Evolutionary conservation across 2,797 vertebrate genomes (phyloP).

Genomic region (Euphonia xanthogaster): DNA sequence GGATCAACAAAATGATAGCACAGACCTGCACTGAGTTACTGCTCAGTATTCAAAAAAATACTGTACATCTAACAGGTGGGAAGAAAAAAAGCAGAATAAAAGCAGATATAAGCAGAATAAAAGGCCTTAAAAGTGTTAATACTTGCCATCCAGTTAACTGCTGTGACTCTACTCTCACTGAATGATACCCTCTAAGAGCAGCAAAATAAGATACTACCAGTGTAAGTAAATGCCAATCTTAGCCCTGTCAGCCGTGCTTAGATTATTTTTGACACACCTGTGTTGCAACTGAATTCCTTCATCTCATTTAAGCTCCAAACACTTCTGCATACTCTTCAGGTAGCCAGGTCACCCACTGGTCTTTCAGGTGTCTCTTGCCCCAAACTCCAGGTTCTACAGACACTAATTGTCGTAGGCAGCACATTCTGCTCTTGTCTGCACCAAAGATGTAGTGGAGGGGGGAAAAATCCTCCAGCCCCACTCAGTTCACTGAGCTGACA

Average conservation of each 20-base stretch:
- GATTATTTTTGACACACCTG: not conserved
- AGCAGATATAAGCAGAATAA: not conserved
- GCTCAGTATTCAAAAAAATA: not conserved
- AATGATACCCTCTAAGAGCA: not conserved
- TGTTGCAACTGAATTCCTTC: not conserved
- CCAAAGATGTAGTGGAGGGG: not conserved
- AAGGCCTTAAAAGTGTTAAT: not conserved
- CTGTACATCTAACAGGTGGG: not conserved
- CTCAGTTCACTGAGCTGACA: not conserved
- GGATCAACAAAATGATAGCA: not conserved
- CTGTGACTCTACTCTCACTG: not conserved
- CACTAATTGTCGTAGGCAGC: not conserved
- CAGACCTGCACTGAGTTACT: not conserved
- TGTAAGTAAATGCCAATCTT: not conserved
- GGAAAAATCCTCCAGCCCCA: not conserved
- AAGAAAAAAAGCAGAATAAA: not conserved
- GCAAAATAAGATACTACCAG: not conserved
- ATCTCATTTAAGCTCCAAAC: not conserved
- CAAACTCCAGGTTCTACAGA: not conserved
- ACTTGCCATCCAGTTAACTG: not conserved
- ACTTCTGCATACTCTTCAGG: not conserved
- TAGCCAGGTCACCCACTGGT: not conserved
- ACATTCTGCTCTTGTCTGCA: not conserved
- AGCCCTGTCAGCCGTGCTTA: not conserved
- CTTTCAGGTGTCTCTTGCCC: not conserved